These are phyloP conservation scores for Neofelis nebulosa DNA, from an alignment of 2,113 vertebrate species.

Conservation along the genomic window DNA sequence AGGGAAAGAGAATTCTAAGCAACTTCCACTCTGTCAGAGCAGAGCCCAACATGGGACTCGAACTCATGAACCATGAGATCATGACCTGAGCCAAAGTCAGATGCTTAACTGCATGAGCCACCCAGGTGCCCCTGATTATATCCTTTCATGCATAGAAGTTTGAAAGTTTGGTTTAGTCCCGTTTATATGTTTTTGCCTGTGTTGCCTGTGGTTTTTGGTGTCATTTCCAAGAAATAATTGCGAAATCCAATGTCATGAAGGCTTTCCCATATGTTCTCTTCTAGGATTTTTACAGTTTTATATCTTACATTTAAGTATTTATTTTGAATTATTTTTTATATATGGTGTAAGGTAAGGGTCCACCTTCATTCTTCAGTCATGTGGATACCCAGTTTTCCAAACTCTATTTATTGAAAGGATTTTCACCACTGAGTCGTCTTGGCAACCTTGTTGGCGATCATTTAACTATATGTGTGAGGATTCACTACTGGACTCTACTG, in stretches of 20 bases:
- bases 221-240: neutral
- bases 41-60: too few relatives aligned
- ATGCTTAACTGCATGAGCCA: too few relatives aligned
- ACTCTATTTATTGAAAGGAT: neutral
- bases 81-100: too few relatives aligned
- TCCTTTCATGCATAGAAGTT: neutral
- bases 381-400: neutral
- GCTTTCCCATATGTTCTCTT: neutral
- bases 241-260: neutral
- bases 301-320: neutral
- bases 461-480: neutral
- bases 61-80: too few relatives aligned
- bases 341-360: neutral
- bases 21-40: too few relatives aligned
- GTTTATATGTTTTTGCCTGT: neutral
- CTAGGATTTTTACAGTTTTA: neutral
- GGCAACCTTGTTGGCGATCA: neutral
- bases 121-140: too few relatives aligned
- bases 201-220: neutral
- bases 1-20: too few relatives aligned
- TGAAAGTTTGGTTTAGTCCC: neutral
- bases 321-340: neutral
- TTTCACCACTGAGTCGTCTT: neutral
- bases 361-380: neutral
- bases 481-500: neutral